Evolutionary conservation across 2,888 invertebrate genomes (phyloP), one percentile per base, ranked within the genome.

Genomic region (Drosophila buzzatii): DNA sequence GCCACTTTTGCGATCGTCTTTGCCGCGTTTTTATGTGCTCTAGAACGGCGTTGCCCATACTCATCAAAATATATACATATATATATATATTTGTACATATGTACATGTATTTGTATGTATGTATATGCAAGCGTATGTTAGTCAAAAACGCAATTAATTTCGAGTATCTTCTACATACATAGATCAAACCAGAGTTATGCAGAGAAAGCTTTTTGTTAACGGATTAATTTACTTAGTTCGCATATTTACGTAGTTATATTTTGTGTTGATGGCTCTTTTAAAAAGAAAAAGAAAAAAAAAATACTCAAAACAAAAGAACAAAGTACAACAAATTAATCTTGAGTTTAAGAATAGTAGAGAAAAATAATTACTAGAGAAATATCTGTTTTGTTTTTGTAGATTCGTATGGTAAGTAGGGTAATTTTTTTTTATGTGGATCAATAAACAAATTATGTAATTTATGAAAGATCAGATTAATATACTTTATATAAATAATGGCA

Each of bases 1-100:
- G 87, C 89, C 87, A 80, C 72, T 82, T 85, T 79, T 44, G 12
- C 23, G 63, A 69, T 70, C 78, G 41, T 18, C 31, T 76, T 79
- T 81, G 45, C 49, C 79, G 81, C 74, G 44, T 76, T 73, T 73
- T 64, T 61, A 9, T 57, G 23, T 18, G n/a, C 56, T 65, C 60
- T 53, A 53, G 23, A 53, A 53, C 45, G 27, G 37, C 49, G 23
- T 35, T 49, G 23, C 10, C 6, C 23, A 63, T 51, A 18, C 42
- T 10, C 23, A 18, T 6, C 35, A 41, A 23, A 18, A 23, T 18
- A 27, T 14, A 14, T 10, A 6, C n/a, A 10, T 2, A 35, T 14
- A 14, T 10, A 6, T 10, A 10, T 2, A 35, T 14, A 45, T n/a
- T 4, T 4, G 18, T n/a, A 14, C 1, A 27, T 31, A 20, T 27